These are phyloP conservation scores for Parelbella ahira DNA, from an alignment of 2,888 invertebrate genomes.

Conservation along the genomic window DNA sequence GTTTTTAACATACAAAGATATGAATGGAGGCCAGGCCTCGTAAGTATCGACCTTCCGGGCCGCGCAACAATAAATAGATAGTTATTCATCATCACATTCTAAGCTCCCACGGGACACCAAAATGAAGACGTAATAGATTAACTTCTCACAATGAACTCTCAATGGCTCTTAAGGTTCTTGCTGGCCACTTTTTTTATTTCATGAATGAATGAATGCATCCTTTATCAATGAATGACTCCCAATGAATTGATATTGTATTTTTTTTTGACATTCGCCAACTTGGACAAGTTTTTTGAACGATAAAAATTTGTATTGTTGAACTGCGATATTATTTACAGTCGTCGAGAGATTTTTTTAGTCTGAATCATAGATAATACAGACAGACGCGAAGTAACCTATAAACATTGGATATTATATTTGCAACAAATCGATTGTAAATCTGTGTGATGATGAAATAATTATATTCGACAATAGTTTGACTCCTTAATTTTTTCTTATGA, in stretches of 20 bases:
- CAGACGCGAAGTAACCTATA: conserved; percentile 27
- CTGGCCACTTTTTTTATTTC: conserved; percentile 48
- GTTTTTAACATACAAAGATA: too few species aligned
- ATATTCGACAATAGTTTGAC: too few species aligned
- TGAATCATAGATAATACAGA: conserved; percentile 28
- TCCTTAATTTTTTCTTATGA: too few species aligned
- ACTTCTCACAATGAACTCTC: conserved; percentile 44
- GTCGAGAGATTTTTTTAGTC: conserved; percentile 39
- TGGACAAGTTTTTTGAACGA: conserved; percentile 48
- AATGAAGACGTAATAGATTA: conserved; percentile 69
- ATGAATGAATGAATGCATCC: conserved; percentile 60
- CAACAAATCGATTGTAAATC: conserved; percentile 16
- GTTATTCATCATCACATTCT: conserved; percentile 52
- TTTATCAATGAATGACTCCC: conserved; percentile 39
- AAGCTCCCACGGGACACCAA: conserved; percentile 64
- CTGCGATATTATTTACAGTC: conserved; percentile 66
- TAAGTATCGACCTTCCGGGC: conserved; percentile 35
- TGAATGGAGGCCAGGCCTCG: conserved; percentile 31
- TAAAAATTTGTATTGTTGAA: conserved; percentile 75
- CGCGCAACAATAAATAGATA: conserved; percentile 43
- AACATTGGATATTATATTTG: conserved; percentile 18
- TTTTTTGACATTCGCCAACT: conserved; percentile 41
- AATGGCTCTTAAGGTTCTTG: conserved; percentile 35
- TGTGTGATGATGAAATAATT: conserved; percentile 8
- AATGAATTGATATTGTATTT: conserved; percentile 39